Percentiles rank a stretch among this genome's conserved stretches.
Evolutionary conservation across 2,797 vertebrate genomes (phyloP).

Genomic region (Enteromius afrohamiltoni): DNA sequence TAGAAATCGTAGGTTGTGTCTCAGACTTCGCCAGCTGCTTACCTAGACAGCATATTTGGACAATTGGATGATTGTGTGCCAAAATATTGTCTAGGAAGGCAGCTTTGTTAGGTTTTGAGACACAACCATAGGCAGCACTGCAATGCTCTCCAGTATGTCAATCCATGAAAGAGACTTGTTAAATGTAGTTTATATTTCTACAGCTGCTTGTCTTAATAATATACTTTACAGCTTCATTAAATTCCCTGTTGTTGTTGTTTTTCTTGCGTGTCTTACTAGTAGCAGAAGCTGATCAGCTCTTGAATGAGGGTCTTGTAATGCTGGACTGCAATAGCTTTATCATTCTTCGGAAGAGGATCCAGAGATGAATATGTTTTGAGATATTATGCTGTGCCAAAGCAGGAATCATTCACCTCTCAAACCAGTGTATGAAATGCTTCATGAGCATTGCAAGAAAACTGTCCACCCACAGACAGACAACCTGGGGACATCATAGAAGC

Average conservation of each 20-base stretch:
- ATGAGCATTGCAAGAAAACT: neutral
- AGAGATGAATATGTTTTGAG: slow-evolving; percentile 5
- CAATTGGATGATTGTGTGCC: neutral
- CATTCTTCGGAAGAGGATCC: slow-evolving; percentile 8
- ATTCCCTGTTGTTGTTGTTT: neutral
- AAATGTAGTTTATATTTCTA: neutral
- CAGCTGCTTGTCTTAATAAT: neutral
- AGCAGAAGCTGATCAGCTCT: neutral
- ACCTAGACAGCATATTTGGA: neutral
- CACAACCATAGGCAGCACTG: neutral
- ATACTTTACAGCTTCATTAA: neutral
- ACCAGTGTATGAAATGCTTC: slow-evolving; percentile 32
- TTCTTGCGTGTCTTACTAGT: neutral
- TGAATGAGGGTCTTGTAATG: slow-evolving; percentile 29
- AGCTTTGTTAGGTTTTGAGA: slow-evolving; percentile 2
- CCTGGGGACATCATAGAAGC: slow-evolving; percentile 9
- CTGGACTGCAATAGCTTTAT: neutral
- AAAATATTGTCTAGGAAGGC: neutral
- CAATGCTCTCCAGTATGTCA: neutral
- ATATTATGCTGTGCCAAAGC: slow-evolving; percentile 18
- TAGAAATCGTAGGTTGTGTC: slow-evolving; percentile 8
- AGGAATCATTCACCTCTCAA: neutral
- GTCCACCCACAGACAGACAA: slow-evolving; percentile 11
- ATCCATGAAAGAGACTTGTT: neutral
- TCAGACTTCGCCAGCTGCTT: neutral